Conservation (phyloP, 2,797 vertebrate genomes). For the Tamandua tetradactyla region DNA sequence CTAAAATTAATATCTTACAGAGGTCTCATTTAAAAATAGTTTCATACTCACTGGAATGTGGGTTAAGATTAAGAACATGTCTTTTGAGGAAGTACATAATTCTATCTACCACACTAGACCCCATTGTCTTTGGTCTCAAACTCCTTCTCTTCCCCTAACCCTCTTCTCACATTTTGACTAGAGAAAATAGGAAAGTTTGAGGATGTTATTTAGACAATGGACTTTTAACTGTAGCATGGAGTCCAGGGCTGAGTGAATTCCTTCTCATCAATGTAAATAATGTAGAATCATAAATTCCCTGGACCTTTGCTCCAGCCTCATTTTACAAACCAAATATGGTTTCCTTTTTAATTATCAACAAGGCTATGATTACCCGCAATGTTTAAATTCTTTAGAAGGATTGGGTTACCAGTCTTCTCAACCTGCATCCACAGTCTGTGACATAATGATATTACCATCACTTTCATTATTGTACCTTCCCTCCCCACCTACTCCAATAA, state of each 20-base stretch:
- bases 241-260: accelerated
- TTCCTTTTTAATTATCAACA: not conserved
- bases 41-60: too few relatives aligned
- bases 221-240: not conserved
- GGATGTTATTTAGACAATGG: not conserved
- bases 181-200: not conserved
- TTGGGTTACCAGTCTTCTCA: not conserved
- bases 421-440: not conserved
- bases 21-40: too few relatives aligned
- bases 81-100: too few relatives aligned
- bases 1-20: too few relatives aligned
- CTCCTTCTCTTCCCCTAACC: accelerated
- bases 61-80: too few relatives aligned
- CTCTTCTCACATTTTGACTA: not conserved
- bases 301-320: not conserved
- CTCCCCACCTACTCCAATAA: not conserved
- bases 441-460: not conserved
- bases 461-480: not conserved
- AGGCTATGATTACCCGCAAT: not conserved
- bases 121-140: not conserved
- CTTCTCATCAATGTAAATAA: not conserved
- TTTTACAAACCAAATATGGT: not conserved
- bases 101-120: not conserved
- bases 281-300: not conserved
- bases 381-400: not conserved